phyloP scores from a whole-genome alignment of 2,888 invertebrate species.

The Apotomis capreana region DNA sequence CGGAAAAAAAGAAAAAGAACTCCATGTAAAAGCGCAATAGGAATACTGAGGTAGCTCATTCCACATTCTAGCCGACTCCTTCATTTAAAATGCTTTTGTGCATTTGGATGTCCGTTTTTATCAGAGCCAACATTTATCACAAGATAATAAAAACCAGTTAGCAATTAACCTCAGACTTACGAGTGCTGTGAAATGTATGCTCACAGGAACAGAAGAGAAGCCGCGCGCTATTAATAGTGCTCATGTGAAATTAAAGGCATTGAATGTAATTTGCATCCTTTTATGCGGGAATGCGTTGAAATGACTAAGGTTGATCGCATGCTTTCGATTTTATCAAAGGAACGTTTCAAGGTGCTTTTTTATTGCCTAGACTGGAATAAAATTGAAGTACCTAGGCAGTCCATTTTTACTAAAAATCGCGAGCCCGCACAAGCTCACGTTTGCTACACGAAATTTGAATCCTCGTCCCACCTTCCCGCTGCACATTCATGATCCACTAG shows the following conservation, averaged over 20 bases:
- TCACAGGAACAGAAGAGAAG: slow-evolving; percentile 5
- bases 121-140: slow-evolving; percentile 26
- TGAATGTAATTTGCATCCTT: slow-evolving; percentile 40
- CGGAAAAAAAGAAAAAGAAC: slow-evolving; percentile 13
- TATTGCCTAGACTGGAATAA: too few relatives aligned
- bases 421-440: too few relatives aligned
- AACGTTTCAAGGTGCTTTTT: neutral
- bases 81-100: slow-evolving; percentile 19
- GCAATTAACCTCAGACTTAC: slow-evolving; percentile 22
- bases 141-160: slow-evolving; percentile 25
- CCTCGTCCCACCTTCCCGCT: too few relatives aligned
- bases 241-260: slow-evolving; percentile 38
- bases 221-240: slow-evolving; percentile 20
- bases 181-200: slow-evolving; percentile 20
- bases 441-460: too few relatives aligned
- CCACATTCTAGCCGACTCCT: slow-evolving; percentile 20
- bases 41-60: slow-evolving; percentile 22
- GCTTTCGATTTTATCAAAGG: slow-evolving; percentile 2
- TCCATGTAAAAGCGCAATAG: slow-evolving; percentile 14
- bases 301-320: slow-evolving; percentile 30
- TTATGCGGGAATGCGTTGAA: slow-evolving; percentile 39
- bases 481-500: too few relatives aligned
- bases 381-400: too few relatives aligned
- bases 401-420: too few relatives aligned
- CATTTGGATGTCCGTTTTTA: slow-evolving; percentile 15